Conservation (phyloP, 2,888 invertebrate genomes). For the Cephus nigrinus region DNA sequence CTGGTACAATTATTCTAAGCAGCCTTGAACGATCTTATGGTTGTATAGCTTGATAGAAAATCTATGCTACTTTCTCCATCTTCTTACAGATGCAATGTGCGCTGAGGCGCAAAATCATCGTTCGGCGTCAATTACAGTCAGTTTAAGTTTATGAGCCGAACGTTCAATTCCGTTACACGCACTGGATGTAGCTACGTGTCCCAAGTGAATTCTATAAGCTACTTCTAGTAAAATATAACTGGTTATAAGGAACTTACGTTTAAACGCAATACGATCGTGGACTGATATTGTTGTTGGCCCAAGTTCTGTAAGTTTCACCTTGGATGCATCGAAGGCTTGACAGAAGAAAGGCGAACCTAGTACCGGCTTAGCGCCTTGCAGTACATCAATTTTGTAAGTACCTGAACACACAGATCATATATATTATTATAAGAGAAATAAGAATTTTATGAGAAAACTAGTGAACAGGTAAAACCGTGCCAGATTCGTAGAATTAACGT, state of each 20-base stretch:
- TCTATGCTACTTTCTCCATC: conserved; percentile 44
- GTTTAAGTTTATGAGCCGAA: background rate
- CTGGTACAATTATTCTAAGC: conserved; percentile 40
- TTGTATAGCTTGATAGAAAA: conserved; percentile 33
- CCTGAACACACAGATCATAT: conserved; percentile 39
- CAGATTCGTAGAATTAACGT: background rate
- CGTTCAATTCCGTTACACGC: background rate
- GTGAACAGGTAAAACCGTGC: background rate
- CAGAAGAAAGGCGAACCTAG: conserved; percentile 94
- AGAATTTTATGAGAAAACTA: background rate
- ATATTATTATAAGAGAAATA: background rate
- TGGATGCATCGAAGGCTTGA: conserved; percentile 89
- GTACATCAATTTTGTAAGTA: conserved; percentile 78
- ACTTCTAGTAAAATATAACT: background rate
- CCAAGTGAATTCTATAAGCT: background rate
- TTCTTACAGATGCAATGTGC: conserved; percentile 16
- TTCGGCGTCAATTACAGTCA: background rate
- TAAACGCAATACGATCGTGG: conserved; percentile 85
- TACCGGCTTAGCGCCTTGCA: conserved; percentile 89
- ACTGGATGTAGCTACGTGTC: background rate
- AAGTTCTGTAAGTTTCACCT: conserved; percentile 82
- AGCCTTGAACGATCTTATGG: conserved; percentile 44
- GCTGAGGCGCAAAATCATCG: background rate
- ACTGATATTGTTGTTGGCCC: conserved; percentile 82
- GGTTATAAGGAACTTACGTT: conserved; percentile 70